Conservation (phyloP, 1,140 invertebrate genomes). For the Planococcus citri region DNA sequence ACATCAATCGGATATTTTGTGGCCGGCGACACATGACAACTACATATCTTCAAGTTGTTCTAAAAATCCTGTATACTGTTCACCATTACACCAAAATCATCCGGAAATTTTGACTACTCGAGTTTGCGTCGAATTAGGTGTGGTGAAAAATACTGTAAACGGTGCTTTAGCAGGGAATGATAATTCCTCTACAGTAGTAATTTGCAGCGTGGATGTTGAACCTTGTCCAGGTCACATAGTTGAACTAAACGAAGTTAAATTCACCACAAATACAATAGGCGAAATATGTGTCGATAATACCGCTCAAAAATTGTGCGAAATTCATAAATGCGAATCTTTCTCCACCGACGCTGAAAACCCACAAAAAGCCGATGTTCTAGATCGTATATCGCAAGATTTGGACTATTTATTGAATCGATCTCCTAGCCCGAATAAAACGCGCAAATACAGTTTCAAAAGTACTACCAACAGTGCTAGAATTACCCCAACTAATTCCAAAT, state of each 20-base stretch:
- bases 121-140: constrained; percentile 31
- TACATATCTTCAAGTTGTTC: neutral
- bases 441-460: neutral
- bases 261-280: neutral
- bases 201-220: constrained; percentile 33
- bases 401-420: constrained; percentile 55
- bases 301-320: neutral
- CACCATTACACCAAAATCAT: neutral
- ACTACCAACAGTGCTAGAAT: neutral
- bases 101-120: constrained; percentile 29
- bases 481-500: neutral
- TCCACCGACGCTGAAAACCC: constrained; percentile 26
- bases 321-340: neutral
- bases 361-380: constrained; percentile 44
- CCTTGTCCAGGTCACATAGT: constrained; percentile 23
- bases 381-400: constrained; percentile 58
- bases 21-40: neutral
- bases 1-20: neutral
- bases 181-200: constrained; percentile 28
- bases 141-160: constrained; percentile 24
- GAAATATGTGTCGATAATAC: neutral
- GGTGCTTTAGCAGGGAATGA: constrained; percentile 9
- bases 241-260: neutral
- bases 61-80: neutral
- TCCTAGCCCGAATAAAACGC: neutral